Percentiles rank a stretch among this genome's conserved stretches.
Conservation (phyloP, 2,113 vertebrate species). For the Tringa solitaria region DNA sequence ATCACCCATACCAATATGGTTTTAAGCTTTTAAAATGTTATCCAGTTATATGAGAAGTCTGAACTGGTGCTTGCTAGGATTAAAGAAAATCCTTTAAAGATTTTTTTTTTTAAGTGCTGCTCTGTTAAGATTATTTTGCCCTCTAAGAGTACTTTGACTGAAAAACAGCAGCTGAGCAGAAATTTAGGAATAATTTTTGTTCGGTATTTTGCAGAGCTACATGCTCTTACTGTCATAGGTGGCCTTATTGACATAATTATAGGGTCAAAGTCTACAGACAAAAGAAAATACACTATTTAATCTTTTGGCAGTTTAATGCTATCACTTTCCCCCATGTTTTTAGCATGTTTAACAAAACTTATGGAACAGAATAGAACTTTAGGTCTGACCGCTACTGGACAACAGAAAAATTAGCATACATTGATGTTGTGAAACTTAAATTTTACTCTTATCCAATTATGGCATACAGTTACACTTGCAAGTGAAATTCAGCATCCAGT, state of each 20-base stretch:
- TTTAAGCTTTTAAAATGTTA: slow-evolving; percentile 52
- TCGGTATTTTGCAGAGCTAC: background rate
- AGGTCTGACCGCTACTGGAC: background rate
- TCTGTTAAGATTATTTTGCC: slow-evolving; percentile 39
- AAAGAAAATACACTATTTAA: background rate
- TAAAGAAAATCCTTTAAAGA: slow-evolving; percentile 38
- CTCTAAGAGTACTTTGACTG: background rate
- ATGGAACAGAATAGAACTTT: background rate
- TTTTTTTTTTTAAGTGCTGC: background rate
- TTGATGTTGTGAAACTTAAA: background rate
- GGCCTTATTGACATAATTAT: background rate
- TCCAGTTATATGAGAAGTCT: slow-evolving; percentile 37
- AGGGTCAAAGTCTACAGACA: background rate
- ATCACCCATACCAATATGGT: slow-evolving; percentile 11
- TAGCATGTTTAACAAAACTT: background rate
- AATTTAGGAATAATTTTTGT: background rate
- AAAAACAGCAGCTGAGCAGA: background rate
- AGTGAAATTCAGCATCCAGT: background rate
- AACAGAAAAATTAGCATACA: background rate
- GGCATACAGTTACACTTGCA: background rate
- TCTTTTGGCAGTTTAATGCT: background rate
- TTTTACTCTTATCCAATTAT: background rate
- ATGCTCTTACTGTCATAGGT: background rate
- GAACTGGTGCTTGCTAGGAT: slow-evolving; percentile 28
- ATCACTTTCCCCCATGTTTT: background rate